These are phyloP conservation scores for Himalopsyche phryganea DNA, from an alignment of 1,140 invertebrate genomes.

Conservation along the genomic window DNA sequence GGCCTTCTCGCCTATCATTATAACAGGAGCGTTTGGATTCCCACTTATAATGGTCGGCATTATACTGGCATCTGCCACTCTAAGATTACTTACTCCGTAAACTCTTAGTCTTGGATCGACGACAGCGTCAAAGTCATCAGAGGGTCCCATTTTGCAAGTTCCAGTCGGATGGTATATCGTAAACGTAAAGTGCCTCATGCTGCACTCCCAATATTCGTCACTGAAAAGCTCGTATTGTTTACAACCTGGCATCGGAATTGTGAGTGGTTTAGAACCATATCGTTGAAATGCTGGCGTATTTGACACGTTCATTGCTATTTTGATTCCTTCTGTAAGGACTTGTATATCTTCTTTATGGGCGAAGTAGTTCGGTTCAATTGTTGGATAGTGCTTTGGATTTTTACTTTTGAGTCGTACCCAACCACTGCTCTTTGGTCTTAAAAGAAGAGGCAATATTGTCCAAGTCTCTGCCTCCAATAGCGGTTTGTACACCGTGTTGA, in stretches of 20 bases:
- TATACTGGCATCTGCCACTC: slow-evolving; percentile 74
- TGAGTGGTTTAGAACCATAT: slow-evolving; percentile 73
- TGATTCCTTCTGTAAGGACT: slow-evolving; percentile 75
- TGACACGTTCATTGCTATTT: slow-evolving; percentile 74
- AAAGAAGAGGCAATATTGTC: slow-evolving; percentile 74
- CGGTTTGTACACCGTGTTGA: slow-evolving; percentile 81
- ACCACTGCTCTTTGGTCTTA: slow-evolving; percentile 80
- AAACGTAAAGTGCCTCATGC: slow-evolving; percentile 75
- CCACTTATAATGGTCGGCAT: slow-evolving; percentile 80
- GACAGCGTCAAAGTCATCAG: slow-evolving; percentile 69
- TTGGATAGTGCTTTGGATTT: slow-evolving; percentile 78
- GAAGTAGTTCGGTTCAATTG: slow-evolving; percentile 91
- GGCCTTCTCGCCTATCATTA: slow-evolving; percentile 78
- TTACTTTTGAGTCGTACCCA: slow-evolving; percentile 71
- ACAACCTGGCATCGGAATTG: slow-evolving; percentile 78
- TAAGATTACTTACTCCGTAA: slow-evolving; percentile 66
- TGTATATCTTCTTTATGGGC: slow-evolving; percentile 74
- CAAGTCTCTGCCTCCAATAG: slow-evolving; percentile 74
- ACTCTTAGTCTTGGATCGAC: slow-evolving; percentile 76
- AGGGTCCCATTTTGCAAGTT: slow-evolving; percentile 84
- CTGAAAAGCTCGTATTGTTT: slow-evolving; percentile 66
- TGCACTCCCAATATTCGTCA: slow-evolving; percentile 85
- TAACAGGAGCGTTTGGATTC: slow-evolving; percentile 74
- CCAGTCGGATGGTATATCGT: slow-evolving; percentile 84
- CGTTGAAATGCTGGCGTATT: slow-evolving; percentile 75